These are phyloP conservation scores for Tyto alba DNA, from an alignment of 2,113 vertebrate species.

Conservation along the genomic window DNA sequence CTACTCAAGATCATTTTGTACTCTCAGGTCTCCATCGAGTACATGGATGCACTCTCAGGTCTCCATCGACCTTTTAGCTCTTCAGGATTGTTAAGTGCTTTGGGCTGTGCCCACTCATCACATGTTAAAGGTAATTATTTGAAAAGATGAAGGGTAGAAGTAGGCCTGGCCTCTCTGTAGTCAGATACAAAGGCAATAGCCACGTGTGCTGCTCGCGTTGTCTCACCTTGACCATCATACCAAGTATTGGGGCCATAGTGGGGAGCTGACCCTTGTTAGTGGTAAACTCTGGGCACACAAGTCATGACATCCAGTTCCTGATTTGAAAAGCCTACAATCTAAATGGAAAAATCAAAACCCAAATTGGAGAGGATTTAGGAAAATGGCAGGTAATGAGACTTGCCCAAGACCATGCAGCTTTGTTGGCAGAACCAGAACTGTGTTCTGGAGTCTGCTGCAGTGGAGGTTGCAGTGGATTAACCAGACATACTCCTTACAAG, in stretches of 20 bases:
- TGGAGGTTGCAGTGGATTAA: not conserved
- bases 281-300: not conserved
- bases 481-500: rapidly evolving
- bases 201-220: rapidly evolving
- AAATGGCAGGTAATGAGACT: not conserved
- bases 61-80: not conserved
- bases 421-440: not conserved
- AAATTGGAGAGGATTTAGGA: not conserved
- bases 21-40: not conserved
- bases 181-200: not conserved
- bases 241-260: rapidly evolving
- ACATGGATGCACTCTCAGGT: not conserved
- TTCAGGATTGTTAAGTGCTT: not conserved
- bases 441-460: not conserved
- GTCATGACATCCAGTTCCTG: not conserved
- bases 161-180: not conserved
- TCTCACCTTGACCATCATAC: not conserved
- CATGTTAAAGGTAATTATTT: not conserved
- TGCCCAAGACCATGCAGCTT: rapidly evolving
- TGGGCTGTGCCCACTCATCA: not conserved
- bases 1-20: not conserved
- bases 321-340: not conserved
- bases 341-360: not conserved
- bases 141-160: not conserved
- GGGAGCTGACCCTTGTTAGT: not conserved